These are phyloP conservation scores for Elephantulus edwardii DNA, from an alignment of 2,113 vertebrate genomes.

Conservation along the genomic window DNA sequence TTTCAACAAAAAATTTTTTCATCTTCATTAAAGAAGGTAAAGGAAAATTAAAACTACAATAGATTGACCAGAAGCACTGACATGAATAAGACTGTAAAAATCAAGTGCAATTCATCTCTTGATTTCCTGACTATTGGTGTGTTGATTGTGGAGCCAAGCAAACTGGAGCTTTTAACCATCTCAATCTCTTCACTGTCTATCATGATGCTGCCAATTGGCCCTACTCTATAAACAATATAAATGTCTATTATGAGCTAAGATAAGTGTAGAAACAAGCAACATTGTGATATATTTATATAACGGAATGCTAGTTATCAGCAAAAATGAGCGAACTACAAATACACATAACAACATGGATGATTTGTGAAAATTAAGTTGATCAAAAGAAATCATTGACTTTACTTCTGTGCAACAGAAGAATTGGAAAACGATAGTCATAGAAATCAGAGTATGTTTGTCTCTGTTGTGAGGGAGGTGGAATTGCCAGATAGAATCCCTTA, in stretches of 20 bases:
- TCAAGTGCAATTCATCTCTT: too few species aligned
- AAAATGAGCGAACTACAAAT: background rate
- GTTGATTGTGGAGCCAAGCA: too few species aligned
- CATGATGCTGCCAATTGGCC: too few species aligned
- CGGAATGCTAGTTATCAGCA: background rate
- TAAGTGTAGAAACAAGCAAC: slow-evolving; percentile 1
- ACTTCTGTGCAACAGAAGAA: background rate
- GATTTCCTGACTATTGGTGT: too few species aligned
- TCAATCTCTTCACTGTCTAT: too few species aligned
- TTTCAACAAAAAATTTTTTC: too few species aligned
- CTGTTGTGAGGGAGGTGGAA: background rate
- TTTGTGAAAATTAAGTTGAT: background rate
- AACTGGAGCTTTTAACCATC: too few species aligned
- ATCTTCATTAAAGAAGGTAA: too few species aligned
- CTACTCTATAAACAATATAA: background rate
- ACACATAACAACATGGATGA: background rate
- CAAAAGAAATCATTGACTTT: background rate
- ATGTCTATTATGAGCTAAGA: background rate
- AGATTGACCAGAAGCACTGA: background rate
- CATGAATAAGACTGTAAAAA: background rate
- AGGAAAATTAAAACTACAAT: too few species aligned
- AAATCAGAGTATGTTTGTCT: background rate
- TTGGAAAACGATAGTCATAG: background rate
- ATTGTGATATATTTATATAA: too few species aligned
- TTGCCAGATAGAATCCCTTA: background rate